Conservation (phyloP, 2,888 invertebrate species). For the Cataglyphis livida region DNA sequence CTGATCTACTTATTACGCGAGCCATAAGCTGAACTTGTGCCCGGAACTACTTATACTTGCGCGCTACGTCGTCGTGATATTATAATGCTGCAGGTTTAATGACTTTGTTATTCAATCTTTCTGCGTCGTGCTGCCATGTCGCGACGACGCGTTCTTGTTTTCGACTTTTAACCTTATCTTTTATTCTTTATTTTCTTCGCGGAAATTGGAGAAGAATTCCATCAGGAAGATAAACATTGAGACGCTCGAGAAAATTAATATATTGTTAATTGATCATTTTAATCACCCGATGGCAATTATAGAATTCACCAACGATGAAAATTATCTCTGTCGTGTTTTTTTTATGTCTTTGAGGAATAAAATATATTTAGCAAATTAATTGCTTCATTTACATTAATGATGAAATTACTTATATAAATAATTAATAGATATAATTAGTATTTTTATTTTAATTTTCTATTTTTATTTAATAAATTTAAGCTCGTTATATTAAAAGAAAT, state of each 20-base stretch:
- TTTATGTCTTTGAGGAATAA: not conserved
- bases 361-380: constrained; percentile 1
- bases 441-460: not conserved
- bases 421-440: not conserved
- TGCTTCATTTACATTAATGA: not conserved
- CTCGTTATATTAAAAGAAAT: too few species aligned
- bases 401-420: not conserved
- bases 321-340: not conserved
- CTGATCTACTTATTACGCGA: constrained; percentile 35
- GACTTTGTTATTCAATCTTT: constrained; percentile 39
- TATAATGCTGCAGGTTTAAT: constrained; percentile 46
- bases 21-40: constrained; percentile 36
- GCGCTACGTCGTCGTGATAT: constrained; percentile 19
- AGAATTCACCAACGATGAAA: not conserved
- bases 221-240: not conserved
- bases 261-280: constrained; percentile 11
- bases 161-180: not conserved
- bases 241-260: not conserved
- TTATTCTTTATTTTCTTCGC: not conserved
- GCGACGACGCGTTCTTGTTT: not conserved
- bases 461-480: too few species aligned
- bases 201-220: not conserved
- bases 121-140: not conserved
- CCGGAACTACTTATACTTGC: constrained; percentile 34
- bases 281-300: not conserved